phyloP scores from a whole-genome alignment of 2,888 invertebrate species.

The Ochropleura leucogaster region DNA sequence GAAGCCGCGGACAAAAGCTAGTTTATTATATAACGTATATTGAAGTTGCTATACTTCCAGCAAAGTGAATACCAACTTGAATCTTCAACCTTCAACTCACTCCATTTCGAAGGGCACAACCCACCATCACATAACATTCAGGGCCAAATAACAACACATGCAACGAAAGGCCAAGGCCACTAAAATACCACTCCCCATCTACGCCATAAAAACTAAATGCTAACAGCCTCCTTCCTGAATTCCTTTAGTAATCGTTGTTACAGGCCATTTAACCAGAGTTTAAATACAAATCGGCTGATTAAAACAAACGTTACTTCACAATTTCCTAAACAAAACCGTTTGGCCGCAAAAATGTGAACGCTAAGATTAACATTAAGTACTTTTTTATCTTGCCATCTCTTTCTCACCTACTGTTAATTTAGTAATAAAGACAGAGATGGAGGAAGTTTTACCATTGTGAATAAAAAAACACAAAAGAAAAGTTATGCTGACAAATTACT shows the following conservation, averaged over 20 bases:
- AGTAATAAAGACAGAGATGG: conserved; percentile 5
- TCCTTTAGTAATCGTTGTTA: conserved; percentile 42
- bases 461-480: neutral
- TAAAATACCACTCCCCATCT: conserved; percentile 9
- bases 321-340: conserved; percentile 44
- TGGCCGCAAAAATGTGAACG: conserved; percentile 35
- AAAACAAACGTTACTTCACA: conserved; percentile 43
- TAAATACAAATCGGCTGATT: conserved; percentile 57
- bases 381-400: neutral
- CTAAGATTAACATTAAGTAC: conserved; percentile 39
- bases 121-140: neutral
- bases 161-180: conserved; percentile 17
- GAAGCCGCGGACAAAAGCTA: too few relatives aligned
- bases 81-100: conserved; percentile 2
- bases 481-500: conserved; percentile 44
- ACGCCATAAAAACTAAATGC: conserved; percentile 47
- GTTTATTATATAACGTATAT: too few relatives aligned
- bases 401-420: neutral
- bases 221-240: conserved; percentile 37
- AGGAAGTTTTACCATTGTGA: neutral
- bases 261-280: conserved; percentile 44
- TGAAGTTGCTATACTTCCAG: too few relatives aligned
- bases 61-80: neutral
- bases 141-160: conserved; percentile 4
- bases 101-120: conserved; percentile 1